Percentiles rank a stretch among this genome's conserved stretches.
phyloP scores from a whole-genome alignment of 2,113 vertebrate species.

The Psephotus haematonotus region DNA sequence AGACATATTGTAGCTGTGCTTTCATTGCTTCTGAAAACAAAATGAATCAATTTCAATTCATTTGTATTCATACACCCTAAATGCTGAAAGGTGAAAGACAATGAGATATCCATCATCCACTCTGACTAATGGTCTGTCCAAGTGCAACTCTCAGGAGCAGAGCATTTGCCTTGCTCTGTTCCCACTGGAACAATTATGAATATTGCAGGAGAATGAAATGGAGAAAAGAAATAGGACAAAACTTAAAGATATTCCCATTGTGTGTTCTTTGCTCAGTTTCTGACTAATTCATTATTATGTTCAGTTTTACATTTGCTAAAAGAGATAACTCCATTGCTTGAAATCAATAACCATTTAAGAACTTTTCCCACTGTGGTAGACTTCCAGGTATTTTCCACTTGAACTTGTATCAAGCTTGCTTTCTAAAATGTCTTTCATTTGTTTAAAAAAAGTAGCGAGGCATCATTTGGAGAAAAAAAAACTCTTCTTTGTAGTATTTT shows the following conservation, averaged over 20 bases:
- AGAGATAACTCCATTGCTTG: not conserved
- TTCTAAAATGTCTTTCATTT: not conserved
- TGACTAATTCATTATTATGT: not conserved
- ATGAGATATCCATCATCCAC: not conserved
- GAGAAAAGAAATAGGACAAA: not conserved
- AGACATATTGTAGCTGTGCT: not conserved
- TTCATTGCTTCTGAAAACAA: not conserved
- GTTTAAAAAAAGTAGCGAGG: not conserved
- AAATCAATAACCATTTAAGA: not conserved
- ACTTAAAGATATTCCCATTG: not conserved
- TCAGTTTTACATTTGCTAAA: not conserved
- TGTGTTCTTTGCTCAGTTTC: not conserved
- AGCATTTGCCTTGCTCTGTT: not conserved
- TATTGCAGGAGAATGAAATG: not conserved
- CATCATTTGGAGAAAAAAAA: accelerated
- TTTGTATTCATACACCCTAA: not conserved
- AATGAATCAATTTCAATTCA: not conserved
- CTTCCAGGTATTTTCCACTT: not conserved
- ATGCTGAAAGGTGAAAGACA: not conserved
- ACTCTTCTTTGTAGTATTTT: not conserved
- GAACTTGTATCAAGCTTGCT: not conserved
- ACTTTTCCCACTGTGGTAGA: not conserved
- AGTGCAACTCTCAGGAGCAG: not conserved
- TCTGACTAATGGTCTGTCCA: not conserved
- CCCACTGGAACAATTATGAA: not conserved